Evolutionary conservation across 2,888 invertebrate species (phyloP), one percentile per base, ranked within the genome.

Genomic region (Aphodius sticticus): DNA sequence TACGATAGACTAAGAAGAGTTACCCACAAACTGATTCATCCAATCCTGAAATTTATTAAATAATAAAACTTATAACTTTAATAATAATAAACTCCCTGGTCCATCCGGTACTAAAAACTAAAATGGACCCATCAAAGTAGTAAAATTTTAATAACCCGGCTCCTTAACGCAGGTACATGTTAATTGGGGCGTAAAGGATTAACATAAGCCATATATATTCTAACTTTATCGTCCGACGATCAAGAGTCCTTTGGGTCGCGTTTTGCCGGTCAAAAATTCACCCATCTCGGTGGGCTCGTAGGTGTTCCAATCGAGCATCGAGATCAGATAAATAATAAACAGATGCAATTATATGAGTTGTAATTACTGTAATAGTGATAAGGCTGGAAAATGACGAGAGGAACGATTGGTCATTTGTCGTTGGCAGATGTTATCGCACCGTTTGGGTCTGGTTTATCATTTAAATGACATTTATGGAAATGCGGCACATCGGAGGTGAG

Each of bases 101-200:
- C 12, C 75, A 78, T 78, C 76, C 15, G 53, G 69, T 69, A 53
- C 38, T 78, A 78, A 78, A 74, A 75, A 69, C 36, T 35, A 35
- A 75, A 76, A 76, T 78, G 78, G 69, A 78, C 78, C 69, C 78
- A 78, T 78, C 78, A 76, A 69, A 76, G 76, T 74, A 78, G 76
- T 78, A 78, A 78, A 78, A 76, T 69, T 78, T 78, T 78, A 78
- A 78, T 78, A 78, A 72, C 76, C 76, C 69, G 69, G 78, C 69
- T 38, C 37, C 75, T 75, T 69, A 36, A 53, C 12, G 76, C 69
- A 53, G n/a, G 16, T n/a, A 69, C 26, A 26, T 69, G 69, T 77
- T 77, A 69, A 77, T 77, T 69, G 69, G 77, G 69, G 36, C 77
- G 35, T 26, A 26, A 74, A 74, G 74, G 74, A 74, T 74, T 74